Evolutionary conservation across 2,797 vertebrate species (phyloP).

Genomic region (Petrocephalus schoutedeni): DNA sequence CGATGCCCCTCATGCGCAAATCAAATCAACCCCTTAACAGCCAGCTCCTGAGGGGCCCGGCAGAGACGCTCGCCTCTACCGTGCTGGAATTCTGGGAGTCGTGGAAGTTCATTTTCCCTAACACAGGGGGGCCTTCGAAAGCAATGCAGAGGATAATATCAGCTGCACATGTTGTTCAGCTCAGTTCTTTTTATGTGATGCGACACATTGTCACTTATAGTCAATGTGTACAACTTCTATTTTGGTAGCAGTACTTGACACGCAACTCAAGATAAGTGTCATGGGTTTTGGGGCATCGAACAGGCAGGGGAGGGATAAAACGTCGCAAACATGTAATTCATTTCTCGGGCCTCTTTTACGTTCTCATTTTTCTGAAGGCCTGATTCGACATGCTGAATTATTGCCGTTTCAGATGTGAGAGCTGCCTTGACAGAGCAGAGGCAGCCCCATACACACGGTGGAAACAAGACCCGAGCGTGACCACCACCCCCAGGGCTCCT

Average conservation of each 20-base stretch:
- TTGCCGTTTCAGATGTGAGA: slow-evolving; percentile 35
- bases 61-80: not conserved
- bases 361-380: slow-evolving; percentile 45
- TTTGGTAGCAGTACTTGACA: not conserved
- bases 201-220: slow-evolving; percentile 7
- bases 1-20: not conserved
- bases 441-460: not conserved
- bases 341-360: slow-evolving; percentile 40
- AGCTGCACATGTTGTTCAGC: not conserved
- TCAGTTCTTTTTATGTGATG: not conserved
- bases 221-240: not conserved
- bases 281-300: not conserved
- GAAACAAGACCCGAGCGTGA: not conserved
- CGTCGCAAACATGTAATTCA: slow-evolving; percentile 31
- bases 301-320: not conserved
- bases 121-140: not conserved
- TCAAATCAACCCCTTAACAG: not conserved
- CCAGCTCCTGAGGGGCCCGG: not conserved
- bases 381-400: slow-evolving; percentile 48
- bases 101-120: not conserved
- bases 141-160: not conserved
- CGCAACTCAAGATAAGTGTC: slow-evolving; percentile 26
- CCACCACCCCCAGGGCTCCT: not conserved
- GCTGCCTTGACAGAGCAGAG: slow-evolving; percentile 37
- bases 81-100: not conserved